Evolutionary conservation across 1,140 invertebrate genomes (phyloP).

Genomic region (Drusus annulatus): DNA sequence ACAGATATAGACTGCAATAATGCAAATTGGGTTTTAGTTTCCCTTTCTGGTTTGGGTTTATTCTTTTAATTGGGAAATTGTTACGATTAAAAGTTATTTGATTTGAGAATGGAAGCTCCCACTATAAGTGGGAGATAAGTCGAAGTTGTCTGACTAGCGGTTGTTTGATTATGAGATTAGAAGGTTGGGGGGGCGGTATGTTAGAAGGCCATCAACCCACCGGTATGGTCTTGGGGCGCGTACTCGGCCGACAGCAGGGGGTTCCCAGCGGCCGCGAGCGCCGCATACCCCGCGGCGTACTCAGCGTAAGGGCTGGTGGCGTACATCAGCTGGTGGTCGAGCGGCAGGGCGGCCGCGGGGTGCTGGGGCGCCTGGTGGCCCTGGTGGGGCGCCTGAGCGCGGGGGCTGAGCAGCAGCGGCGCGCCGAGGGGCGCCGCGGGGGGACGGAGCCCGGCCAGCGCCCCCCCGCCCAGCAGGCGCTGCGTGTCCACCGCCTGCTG

Average conservation of each 20-base stretch:
- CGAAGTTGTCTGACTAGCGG: too few species aligned
- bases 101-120: too few species aligned
- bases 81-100: too few species aligned
- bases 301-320: conserved; percentile 83
- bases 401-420: conserved; percentile 83
- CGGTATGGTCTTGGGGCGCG: conserved; percentile 87
- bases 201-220: conserved; percentile 93
- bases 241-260: conserved; percentile 88
- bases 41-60: too few species aligned
- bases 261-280: conserved; percentile 81
- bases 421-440: conserved; percentile 89
- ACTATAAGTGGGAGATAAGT: too few species aligned
- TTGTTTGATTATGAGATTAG: too few species aligned
- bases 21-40: too few species aligned
- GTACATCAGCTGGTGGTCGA: conserved; percentile 83
- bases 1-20: too few species aligned
- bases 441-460: conserved; percentile 77
- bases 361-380: conserved; percentile 72
- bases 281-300: conserved; percentile 88
- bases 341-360: conserved; percentile 75
- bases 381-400: conserved; percentile 82
- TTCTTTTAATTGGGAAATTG: too few species aligned
- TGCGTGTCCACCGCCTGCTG: conserved; percentile 81
- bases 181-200: conserved; percentile 6
- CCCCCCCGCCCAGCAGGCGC: conserved; percentile 77